phyloP scores from a whole-genome alignment of 2,888 invertebrate species.

The Caenorhabditis afra region DNA sequence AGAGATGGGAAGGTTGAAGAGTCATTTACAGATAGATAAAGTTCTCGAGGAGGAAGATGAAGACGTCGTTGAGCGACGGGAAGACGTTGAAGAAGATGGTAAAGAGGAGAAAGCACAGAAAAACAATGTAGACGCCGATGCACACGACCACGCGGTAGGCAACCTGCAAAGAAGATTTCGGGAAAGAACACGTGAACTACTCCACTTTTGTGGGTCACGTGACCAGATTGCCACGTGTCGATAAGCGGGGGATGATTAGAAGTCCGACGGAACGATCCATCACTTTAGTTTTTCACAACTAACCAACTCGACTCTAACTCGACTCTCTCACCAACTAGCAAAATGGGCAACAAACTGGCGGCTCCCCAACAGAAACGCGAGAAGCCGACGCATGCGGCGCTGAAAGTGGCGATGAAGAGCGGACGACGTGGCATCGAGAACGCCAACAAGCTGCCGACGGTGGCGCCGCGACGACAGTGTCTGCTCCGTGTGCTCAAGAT shows the following conservation, averaged over 20 bases:
- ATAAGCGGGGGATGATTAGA: too few relatives aligned
- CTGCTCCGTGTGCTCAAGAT: constrained; percentile 71
- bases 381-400: constrained; percentile 71
- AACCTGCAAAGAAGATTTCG: constrained; percentile 17
- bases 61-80: not conserved
- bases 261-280: not conserved
- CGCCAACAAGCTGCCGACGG: constrained; percentile 70
- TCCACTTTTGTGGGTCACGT: too few relatives aligned
- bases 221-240: too few relatives aligned
- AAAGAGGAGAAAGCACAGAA: constrained; percentile 8
- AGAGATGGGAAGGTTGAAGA: not conserved
- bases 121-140: constrained; percentile 30
- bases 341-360: constrained; percentile 65
- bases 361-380: constrained; percentile 64
- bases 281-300: not conserved
- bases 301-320: not conserved
- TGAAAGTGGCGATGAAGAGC: constrained; percentile 70
- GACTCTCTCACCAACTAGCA: not conserved
- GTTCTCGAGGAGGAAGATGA: constrained; percentile 27
- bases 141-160: constrained; percentile 19
- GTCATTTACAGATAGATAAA: constrained; percentile 33
- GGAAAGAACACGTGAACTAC: too few relatives aligned
- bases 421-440: constrained; percentile 65
- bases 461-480: constrained; percentile 71
- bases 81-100: constrained; percentile 20